A percentile compares a stretch with the other conserved stretches of the same genome.
Evolutionary conservation across 2,797 vertebrate genomes (phyloP).

Genomic region (Onychomys torridus): DNA sequence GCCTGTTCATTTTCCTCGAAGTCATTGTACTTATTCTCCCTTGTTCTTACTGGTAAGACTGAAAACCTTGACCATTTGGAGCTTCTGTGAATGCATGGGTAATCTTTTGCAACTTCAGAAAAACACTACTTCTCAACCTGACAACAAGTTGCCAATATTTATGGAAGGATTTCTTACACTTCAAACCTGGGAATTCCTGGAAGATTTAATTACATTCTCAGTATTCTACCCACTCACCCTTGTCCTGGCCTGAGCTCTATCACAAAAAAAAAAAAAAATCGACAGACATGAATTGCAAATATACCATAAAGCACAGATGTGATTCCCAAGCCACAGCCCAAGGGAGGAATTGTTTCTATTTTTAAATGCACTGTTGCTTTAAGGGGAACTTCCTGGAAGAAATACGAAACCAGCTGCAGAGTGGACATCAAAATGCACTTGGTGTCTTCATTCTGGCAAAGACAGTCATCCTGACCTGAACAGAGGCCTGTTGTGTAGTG

Average conservation of each 20-base stretch:
- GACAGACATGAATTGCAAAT: conserved; percentile 63
- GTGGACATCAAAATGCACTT: conserved; percentile 83
- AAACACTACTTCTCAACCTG: conserved; percentile 19
- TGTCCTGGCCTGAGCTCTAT: not conserved
- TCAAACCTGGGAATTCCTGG: conserved; percentile 20
- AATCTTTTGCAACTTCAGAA: conserved; percentile 62
- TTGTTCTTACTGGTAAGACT: conserved; percentile 77
- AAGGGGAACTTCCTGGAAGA: conserved; percentile 81
- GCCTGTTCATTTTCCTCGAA: conserved; percentile 70
- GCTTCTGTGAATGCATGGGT: conserved; percentile 31
- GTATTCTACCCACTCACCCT: not conserved
- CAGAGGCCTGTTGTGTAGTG: conserved; percentile 60
- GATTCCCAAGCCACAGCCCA: conserved; percentile 77
- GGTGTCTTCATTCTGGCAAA: conserved; percentile 82
- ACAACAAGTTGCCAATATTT: conserved; percentile 13
- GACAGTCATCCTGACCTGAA: conserved; percentile 80
- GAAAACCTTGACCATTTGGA: conserved; percentile 72
- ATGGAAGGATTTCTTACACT: not conserved
- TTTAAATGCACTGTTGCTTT: conserved; percentile 79
- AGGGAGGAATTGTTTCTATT: conserved; percentile 78
- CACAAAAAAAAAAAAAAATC: conserved; percentile 19
- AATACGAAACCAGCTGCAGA: conserved; percentile 82
- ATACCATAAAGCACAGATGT: conserved; percentile 31
- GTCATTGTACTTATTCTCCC: conserved; percentile 29
- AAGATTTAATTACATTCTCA: conserved; percentile 31